Evolutionary conservation across 2,888 invertebrate genomes (phyloP).

Genomic region (Stenotaenia linearis): DNA sequence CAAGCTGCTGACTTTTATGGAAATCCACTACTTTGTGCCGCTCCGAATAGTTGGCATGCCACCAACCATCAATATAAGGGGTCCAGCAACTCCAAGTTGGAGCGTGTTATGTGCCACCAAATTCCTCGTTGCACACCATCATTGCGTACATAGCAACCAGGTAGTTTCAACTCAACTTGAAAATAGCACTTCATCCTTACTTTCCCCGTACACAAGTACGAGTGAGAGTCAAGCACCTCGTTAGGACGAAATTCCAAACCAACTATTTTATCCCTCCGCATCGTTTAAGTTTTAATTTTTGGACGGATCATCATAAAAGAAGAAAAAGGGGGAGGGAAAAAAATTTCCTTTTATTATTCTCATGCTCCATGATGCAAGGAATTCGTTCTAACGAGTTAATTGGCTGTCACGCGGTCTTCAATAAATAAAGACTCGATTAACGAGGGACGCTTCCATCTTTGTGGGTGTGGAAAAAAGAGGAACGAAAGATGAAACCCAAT

Average conservation of each 20-base stretch:
- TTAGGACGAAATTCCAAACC: neutral
- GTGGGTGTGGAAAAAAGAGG: neutral
- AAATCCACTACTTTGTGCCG: slow-evolving; percentile 24
- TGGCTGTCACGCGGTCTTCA: slow-evolving; percentile 26
- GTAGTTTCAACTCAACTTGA: slow-evolving; percentile 5
- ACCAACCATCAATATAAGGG: slow-evolving; percentile 16
- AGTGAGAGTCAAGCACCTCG: no score
- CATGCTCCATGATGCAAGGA: slow-evolving; percentile 8
- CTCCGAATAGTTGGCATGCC: slow-evolving; percentile 23
- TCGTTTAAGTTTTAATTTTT: neutral
- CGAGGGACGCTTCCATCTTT: slow-evolving; percentile 22
- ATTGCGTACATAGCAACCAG: slow-evolving; percentile 2
- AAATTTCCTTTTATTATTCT: neutral
- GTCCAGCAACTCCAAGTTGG: neutral
- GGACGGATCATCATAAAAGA: neutral
- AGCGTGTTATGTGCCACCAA: slow-evolving; percentile 17
- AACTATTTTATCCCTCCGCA: neutral
- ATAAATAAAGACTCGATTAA: slow-evolving; percentile 26
- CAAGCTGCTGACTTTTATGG: slow-evolving; percentile 12
- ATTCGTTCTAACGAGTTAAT: slow-evolving; percentile 23
- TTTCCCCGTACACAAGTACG: neutral
- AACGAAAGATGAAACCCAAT: slow-evolving; percentile 13
- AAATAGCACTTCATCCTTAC: neutral
- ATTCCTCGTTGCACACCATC: slow-evolving; percentile 8
- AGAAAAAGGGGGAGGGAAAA: neutral